Evolutionary conservation across 2,797 vertebrate species (phyloP).

Genomic region (Lates japonicus): DNA sequence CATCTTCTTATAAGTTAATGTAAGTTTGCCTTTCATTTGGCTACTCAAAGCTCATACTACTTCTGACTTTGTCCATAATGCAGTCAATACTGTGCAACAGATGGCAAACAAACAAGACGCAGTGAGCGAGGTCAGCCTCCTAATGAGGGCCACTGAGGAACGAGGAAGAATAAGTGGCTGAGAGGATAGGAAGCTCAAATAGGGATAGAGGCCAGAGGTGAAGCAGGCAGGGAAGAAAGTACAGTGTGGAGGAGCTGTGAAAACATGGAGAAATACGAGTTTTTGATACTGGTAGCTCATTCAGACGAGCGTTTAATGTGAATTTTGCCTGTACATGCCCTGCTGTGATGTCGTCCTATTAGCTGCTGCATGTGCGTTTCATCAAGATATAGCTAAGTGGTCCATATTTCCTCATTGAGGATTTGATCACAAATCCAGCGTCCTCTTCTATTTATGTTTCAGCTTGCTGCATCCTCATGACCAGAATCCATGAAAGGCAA

Average conservation of each 20-base stretch:
- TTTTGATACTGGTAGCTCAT: neutral
- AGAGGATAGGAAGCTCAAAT: constrained; percentile 43
- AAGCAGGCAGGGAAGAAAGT: constrained; percentile 17
- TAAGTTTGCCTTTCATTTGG: too few relatives aligned
- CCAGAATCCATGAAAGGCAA: constrained; percentile 56
- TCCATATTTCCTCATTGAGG: too few relatives aligned
- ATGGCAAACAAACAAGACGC: too few relatives aligned
- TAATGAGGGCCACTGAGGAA: constrained; percentile 72
- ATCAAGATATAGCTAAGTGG: too few relatives aligned
- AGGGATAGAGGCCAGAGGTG: constrained; percentile 49
- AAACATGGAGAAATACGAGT: neutral
- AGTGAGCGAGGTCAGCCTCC: constrained; percentile 62
- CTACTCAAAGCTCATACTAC: too few relatives aligned
- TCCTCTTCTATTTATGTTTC: constrained; percentile 28
- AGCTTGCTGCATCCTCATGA: constrained; percentile 45
- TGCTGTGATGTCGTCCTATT: neutral
- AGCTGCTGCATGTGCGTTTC: neutral
- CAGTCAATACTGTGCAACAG: too few relatives aligned
- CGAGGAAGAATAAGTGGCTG: constrained; percentile 60
- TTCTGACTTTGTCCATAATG: too few relatives aligned
- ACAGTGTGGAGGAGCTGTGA: neutral
- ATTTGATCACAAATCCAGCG: constrained; percentile 24
- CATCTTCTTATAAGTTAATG: too few relatives aligned
- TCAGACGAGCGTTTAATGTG: neutral
- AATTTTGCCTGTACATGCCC: neutral